Percentiles rank a stretch among this genome's conserved stretches.
These are phyloP conservation scores for Andrena camellia DNA, from an alignment of 2,888 invertebrate genomes.

Conservation along the genomic window DNA sequence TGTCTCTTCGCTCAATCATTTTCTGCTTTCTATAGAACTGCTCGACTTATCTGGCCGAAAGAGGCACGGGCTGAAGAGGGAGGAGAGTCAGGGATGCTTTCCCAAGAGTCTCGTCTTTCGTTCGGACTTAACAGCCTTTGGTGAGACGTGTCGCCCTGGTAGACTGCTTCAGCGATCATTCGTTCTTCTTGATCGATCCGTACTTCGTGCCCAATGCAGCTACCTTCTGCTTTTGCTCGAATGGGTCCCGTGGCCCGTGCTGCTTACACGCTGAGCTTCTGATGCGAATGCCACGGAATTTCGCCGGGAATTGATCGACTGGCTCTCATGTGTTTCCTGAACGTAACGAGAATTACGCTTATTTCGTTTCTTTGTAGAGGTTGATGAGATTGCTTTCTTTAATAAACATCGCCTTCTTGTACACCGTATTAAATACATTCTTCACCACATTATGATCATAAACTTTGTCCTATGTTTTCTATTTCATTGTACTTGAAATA, in stretches of 20 bases:
- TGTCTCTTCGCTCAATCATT: conserved; percentile 72
- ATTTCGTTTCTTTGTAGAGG: not conserved
- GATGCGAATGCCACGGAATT: conserved; percentile 37
- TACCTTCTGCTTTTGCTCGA: conserved; percentile 29
- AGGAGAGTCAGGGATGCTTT: conserved; percentile 37
- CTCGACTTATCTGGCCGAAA: conserved; percentile 29
- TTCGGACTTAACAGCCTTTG: conserved; percentile 65
- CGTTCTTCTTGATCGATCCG: conserved; percentile 67
- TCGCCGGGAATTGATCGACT: conserved; percentile 36
- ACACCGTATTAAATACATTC: no score
- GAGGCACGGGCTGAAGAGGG: conserved; percentile 32
- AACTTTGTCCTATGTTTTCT: no score
- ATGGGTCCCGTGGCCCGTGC: conserved; percentile 13
- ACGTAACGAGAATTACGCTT: conserved; percentile 20
- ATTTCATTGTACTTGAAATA: no score
- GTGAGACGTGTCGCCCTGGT: conserved; percentile 57
- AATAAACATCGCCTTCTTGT: not conserved
- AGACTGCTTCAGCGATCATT: conserved; percentile 45
- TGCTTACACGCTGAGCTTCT: conserved; percentile 16
- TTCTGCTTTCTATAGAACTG: conserved; percentile 51
- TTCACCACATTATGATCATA: no score
- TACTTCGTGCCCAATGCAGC: conserved; percentile 52
- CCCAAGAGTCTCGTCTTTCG: conserved; percentile 65
- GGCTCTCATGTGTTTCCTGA: conserved; percentile 8
- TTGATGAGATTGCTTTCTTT: not conserved